Percentiles rank a stretch among this genome's conserved stretches.
These are phyloP conservation scores for Crenuchus spilurus DNA, from an alignment of 2,797 vertebrate genomes.

Conservation along the genomic window DNA sequence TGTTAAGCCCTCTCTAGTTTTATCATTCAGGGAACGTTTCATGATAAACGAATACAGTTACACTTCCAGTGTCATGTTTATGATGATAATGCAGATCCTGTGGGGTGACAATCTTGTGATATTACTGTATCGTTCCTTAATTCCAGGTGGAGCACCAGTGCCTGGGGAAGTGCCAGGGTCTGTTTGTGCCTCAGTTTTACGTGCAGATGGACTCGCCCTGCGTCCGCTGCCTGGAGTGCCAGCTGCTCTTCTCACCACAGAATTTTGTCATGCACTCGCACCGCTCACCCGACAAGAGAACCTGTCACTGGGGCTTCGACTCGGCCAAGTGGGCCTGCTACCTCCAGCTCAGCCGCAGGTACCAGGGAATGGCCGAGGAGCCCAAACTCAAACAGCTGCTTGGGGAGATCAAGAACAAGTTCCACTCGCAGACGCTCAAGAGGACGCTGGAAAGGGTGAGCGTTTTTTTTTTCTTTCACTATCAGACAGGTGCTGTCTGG, in stretches of 20 bases:
- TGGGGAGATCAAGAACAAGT: constrained; percentile 96
- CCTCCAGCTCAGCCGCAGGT: constrained; percentile 93
- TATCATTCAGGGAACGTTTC: too few relatives aligned
- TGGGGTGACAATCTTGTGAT: too few relatives aligned
- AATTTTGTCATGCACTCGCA: constrained; percentile 99
- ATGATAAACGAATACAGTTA: too few relatives aligned
- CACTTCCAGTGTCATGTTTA: too few relatives aligned
- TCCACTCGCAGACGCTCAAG: constrained; percentile 83
- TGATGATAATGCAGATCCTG: too few relatives aligned
- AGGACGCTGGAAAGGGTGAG: constrained; percentile 90
- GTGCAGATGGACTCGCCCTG: constrained; percentile 89
- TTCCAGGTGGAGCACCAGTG: constrained; percentile 97
- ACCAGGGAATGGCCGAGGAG: constrained; percentile 86
- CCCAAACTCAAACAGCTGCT: constrained; percentile 86
- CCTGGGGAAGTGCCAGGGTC: constrained; percentile 95
- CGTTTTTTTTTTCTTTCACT: neutral
- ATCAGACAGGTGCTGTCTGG: neutral
- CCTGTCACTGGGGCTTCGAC: constrained; percentile 99
- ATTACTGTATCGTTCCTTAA: too few relatives aligned
- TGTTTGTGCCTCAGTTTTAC: constrained; percentile 95
- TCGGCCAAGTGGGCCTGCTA: constrained; percentile 98
- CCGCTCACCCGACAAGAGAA: constrained; percentile 95
- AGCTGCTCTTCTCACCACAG: constrained; percentile 93
- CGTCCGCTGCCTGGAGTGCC: constrained; percentile 96
- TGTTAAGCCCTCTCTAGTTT: too few relatives aligned